phyloP scores from a whole-genome alignment of 1,140 invertebrate species.

The Colletes gigas region DNA sequence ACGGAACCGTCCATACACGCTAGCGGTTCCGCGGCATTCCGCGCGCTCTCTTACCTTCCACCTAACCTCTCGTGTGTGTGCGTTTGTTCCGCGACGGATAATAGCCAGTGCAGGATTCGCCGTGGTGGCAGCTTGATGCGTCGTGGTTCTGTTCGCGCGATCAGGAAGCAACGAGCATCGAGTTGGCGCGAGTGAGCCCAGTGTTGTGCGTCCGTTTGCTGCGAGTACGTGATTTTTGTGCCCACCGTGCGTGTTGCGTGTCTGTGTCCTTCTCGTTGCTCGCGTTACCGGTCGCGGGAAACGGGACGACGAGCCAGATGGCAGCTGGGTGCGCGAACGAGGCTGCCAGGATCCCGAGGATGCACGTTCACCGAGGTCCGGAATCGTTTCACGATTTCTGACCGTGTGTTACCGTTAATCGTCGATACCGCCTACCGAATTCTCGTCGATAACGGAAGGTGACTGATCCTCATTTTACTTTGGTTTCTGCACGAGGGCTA shows the following conservation, averaged over 20 bases:
- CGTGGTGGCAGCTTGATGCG: background rate
- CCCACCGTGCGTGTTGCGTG: background rate
- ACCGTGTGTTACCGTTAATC: slow-evolving; percentile 24
- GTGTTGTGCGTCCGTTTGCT: background rate
- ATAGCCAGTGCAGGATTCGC: background rate
- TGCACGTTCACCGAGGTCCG: background rate
- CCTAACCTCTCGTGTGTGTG: background rate
- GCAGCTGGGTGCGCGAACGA: slow-evolving; percentile 26
- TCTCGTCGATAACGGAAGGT: slow-evolving; percentile 24
- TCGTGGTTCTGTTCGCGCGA: background rate
- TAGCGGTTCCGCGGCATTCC: slow-evolving; percentile 40
- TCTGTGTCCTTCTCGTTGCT: background rate
- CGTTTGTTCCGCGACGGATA: background rate
- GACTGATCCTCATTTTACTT: slow-evolving; percentile 22
- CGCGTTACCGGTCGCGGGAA: slow-evolving; percentile 35
- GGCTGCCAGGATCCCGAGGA: slow-evolving; percentile 12
- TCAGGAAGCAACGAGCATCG: background rate
- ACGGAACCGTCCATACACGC: slow-evolving; percentile 66
- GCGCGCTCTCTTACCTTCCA: slow-evolving; percentile 16
- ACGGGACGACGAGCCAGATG: slow-evolving; percentile 36
- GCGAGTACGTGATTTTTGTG: background rate
- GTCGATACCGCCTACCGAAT: background rate
- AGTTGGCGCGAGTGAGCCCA: background rate
- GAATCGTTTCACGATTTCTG: slow-evolving; percentile 11
- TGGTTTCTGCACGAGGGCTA: background rate